Percentiles rank a stretch among this genome's conserved stretches.
These are phyloP conservation scores for Villa cingulata DNA, from an alignment of 2,888 invertebrate genomes.

Conservation along the genomic window DNA sequence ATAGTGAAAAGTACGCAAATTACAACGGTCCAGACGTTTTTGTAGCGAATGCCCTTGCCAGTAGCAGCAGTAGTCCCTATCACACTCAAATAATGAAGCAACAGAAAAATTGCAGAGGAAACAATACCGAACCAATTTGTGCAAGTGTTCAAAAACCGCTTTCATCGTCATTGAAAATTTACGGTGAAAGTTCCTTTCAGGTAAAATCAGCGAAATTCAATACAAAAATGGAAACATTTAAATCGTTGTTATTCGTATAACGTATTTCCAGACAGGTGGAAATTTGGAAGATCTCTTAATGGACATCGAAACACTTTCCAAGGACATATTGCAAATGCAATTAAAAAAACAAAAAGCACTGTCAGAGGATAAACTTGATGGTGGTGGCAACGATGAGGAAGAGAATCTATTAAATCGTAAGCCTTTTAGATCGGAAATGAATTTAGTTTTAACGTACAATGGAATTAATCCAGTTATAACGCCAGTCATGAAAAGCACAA, in stretches of 20 bases:
- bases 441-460: constrained; percentile 30
- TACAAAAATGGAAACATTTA: no score
- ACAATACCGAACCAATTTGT: constrained; percentile 26
- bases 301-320: constrained; percentile 49
- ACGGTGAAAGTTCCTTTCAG: constrained; percentile 12
- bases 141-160: constrained; percentile 30
- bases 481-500: constrained; percentile 8
- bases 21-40: constrained; percentile 26
- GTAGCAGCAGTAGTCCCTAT: not conserved
- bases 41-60: constrained; percentile 20
- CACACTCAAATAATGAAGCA: no score
- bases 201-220: constrained; percentile 4
- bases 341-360: constrained; percentile 25
- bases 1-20: not conserved
- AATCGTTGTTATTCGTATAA: not conserved
- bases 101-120: not conserved
- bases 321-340: constrained; percentile 32
- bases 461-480: constrained; percentile 25
- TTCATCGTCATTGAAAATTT: not conserved
- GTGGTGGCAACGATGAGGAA: not conserved
- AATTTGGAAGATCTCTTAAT: constrained; percentile 55
- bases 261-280: constrained; percentile 38
- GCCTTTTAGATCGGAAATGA: constrained; percentile 36
- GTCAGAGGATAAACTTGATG: constrained; percentile 10
- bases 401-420: constrained; percentile 20